phyloP scores from a whole-genome alignment of 2,113 vertebrate species.

The Microcebus griseorufus region DNA sequence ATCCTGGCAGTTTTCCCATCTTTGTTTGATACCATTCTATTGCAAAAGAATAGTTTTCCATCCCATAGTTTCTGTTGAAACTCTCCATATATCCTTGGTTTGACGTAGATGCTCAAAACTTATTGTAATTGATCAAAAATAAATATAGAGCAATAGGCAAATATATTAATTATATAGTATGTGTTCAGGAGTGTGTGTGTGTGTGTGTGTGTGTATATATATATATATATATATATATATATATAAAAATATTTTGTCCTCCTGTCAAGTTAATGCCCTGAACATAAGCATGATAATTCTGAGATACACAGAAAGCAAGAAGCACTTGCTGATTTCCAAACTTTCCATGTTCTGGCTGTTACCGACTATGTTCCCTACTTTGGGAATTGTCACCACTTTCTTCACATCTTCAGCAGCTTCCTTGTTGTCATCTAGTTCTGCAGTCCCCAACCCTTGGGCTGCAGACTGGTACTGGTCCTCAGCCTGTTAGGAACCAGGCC shows the following conservation, averaged over 20 bases:
- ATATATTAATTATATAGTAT: not conserved
- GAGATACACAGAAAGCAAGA: not conserved
- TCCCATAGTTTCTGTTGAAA: not conserved
- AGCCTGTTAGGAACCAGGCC: too few relatives aligned
- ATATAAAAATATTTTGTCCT: too few relatives aligned
- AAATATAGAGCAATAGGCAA: not conserved
- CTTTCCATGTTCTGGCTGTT: accelerated
- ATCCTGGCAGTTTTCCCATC: accelerated
- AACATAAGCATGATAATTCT: not conserved
- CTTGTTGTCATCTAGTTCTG: accelerated
- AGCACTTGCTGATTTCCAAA: not conserved
- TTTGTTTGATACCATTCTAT: too few relatives aligned
- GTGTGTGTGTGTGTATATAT: too few relatives aligned
- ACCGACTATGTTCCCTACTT: too few relatives aligned
- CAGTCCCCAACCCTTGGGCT: too few relatives aligned
- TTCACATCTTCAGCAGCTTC: accelerated
- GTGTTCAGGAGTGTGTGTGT: too few relatives aligned
- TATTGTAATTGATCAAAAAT: too few relatives aligned
- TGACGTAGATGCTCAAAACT: not conserved
- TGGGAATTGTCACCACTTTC: not conserved
- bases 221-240: too few relatives aligned
- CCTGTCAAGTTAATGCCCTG: too few relatives aligned
- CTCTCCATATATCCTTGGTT: not conserved
- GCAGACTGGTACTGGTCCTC: too few relatives aligned
- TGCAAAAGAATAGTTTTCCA: not conserved